Base-by-base conservation (phyloP, 2,888 invertebrate species). In the Palloptera scutellata region DNA sequence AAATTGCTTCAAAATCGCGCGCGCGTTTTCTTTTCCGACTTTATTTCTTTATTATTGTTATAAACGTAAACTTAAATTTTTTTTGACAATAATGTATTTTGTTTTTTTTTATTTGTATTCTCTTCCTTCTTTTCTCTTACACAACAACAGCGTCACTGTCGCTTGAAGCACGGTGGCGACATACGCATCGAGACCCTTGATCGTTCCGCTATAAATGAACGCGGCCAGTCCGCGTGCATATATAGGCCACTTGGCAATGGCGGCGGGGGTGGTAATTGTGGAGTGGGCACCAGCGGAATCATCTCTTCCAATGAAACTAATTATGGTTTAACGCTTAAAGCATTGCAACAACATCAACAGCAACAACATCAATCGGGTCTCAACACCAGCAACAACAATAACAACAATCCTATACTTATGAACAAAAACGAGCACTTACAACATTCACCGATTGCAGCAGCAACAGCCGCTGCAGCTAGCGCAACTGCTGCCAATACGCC, bases 101-200 rank as follows among this genome's bases (percentile, higher is more conserved):
- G 58, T 55, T 42, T 19, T n/a, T 13, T 61, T 45, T 45, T n/a
- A n/a, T n/a, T n/a, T n/a, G n/a, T 51, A 58, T 45, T 8, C 51
- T 51, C 41, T 66, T 58, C 64, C 52, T 58, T 19, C 55, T 51
- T 40, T 66, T 62, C 57, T 64, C 20, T 67, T 20, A 66, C 48
- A 12, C 58, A 60, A n/a, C 63, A 66, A 76, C 85, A 92, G 92
- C 89, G 92, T 80, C 92, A 92, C 79, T 92, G 92, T 85, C 90
- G 92, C 71, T 87, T 92, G 86, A 92, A 92, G 84, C 92, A 92
- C 85, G 89, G 89, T 79, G 92, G 92, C 75, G 88, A 91, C 76
- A 90, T 92, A 77, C 89, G 90, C 83, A 91, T 92, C 73, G 87
- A 89, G 76, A 85, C 86, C 77, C 83, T 85, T 79, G 84, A 84